Evolutionary conservation across 2,113 vertebrate genomes (phyloP).

Genomic region (Axis porcinus): DNA sequence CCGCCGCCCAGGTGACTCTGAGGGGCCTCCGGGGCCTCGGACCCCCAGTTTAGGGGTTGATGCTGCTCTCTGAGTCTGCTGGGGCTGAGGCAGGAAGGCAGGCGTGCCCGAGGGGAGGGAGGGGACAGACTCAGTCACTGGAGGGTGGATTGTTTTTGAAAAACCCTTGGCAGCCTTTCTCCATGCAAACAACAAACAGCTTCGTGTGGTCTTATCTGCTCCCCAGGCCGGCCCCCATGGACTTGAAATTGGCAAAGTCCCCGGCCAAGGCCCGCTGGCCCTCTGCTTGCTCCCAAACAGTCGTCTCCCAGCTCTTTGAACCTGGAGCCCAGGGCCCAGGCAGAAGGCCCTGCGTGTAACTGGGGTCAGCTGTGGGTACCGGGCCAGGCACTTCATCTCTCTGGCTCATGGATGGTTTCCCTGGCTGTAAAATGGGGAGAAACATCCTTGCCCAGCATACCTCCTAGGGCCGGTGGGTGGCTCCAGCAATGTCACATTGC

Average conservation of each 20-base stretch:
- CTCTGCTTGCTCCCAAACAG: background rate
- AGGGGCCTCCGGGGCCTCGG: background rate
- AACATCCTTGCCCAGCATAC: background rate
- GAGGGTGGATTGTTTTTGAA: conserved; percentile 44
- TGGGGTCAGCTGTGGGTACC: background rate
- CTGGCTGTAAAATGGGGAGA: background rate
- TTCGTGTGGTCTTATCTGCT: conserved; percentile 47
- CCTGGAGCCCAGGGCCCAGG: background rate
- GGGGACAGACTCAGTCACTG: background rate
- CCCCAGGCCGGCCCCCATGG: background rate
- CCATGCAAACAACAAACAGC: conserved; percentile 42
- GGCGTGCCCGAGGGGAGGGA: background rate
- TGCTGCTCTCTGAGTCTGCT: background rate
- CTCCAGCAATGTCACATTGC: background rate
- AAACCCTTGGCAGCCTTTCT: conserved; percentile 28
- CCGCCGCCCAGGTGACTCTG: background rate
- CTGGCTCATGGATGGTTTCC: background rate
- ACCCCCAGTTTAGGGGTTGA: background rate
- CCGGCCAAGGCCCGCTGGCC: background rate
- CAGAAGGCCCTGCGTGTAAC: background rate
- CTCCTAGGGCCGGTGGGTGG: background rate
- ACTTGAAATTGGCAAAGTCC: background rate
- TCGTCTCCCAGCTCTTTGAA: background rate
- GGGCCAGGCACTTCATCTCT: background rate
- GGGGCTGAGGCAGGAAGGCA: background rate